Conservation (phyloP, 2,888 invertebrate species). For the Bedellia somnulentella region DNA sequence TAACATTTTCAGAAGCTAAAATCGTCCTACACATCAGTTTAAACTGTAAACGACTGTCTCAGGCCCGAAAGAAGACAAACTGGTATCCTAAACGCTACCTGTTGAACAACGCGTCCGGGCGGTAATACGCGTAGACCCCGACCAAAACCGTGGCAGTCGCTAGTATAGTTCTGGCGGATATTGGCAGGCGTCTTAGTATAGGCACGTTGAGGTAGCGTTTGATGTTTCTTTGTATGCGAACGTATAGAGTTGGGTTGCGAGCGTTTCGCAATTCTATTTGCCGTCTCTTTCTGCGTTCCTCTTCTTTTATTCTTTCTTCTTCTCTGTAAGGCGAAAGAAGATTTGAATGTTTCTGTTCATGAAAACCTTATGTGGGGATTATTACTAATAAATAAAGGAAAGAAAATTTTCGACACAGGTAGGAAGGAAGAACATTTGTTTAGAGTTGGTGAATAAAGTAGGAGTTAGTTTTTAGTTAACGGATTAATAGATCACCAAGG, state of each 20-base stretch:
- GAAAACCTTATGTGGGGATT: too few species aligned
- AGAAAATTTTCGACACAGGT: too few species aligned
- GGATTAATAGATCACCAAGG: too few species aligned
- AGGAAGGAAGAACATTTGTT: too few species aligned
- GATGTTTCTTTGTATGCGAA: slow-evolving; percentile 16
- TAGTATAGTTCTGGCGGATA: slow-evolving; percentile 41
- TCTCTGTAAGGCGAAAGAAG: too few species aligned
- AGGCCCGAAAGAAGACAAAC: slow-evolving; percentile 47
- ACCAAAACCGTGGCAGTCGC: slow-evolving; percentile 61
- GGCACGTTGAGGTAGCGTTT: slow-evolving; percentile 23
- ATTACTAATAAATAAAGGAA: too few species aligned
- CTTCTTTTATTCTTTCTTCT: slow-evolving; percentile 61
- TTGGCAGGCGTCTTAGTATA: slow-evolving; percentile 34
- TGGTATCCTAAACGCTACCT: slow-evolving; percentile 50
- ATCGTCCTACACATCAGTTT: too few species aligned
- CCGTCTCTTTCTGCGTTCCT: slow-evolving; percentile 49
- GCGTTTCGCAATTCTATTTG: slow-evolving; percentile 21
- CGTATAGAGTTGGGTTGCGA: slow-evolving; percentile 8
- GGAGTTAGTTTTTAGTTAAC: too few species aligned
- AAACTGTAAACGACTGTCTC: too few species aligned
- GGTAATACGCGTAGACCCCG: slow-evolving; percentile 62
- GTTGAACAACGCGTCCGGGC: slow-evolving; percentile 41
- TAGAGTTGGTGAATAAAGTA: too few species aligned
- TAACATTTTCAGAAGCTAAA: too few species aligned
- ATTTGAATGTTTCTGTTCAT: too few species aligned